Conservation (phyloP, 2,113 vertebrate genomes). For the Cebus imitator region DNA sequence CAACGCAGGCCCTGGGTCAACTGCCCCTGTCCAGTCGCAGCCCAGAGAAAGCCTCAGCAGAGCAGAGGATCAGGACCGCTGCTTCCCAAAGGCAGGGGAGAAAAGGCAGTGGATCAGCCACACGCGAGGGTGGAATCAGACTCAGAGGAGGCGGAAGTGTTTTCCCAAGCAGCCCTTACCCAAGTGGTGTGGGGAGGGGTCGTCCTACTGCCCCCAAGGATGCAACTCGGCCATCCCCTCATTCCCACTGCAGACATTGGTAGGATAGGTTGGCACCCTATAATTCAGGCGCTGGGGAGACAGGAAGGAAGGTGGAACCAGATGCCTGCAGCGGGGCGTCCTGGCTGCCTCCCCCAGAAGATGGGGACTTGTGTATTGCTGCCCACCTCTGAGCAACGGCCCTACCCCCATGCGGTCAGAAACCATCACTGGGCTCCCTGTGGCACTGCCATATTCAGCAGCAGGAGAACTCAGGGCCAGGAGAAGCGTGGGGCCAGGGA, state of each 20-base stretch:
- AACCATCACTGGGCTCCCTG: rapidly evolving
- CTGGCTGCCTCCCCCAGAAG: neutral
- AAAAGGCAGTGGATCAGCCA: too few relatives aligned
- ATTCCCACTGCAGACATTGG: neutral
- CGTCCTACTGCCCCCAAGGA: too few relatives aligned
- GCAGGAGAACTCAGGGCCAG: rapidly evolving
- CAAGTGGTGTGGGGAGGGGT: too few relatives aligned
- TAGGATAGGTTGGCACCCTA: rapidly evolving
- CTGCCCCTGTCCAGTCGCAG: neutral
- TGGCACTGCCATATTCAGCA: neutral
- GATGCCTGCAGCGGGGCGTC: neutral
- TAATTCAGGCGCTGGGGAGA: neutral
- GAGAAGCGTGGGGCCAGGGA: rapidly evolving
- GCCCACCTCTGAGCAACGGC: neutral
- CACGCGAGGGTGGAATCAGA: rapidly evolving
- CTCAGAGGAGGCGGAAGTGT: rapidly evolving
- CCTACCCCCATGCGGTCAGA: rapidly evolving
- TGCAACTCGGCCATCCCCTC: rapidly evolving
- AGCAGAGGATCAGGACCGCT: rapidly evolving
- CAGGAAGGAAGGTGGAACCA: neutral
- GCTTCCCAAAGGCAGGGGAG: neutral
- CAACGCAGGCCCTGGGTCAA: neutral
- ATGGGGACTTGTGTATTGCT: too few relatives aligned
- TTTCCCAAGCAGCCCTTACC: neutral
- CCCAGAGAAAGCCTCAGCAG: neutral